These are phyloP conservation scores for Erythrolamprus reginae DNA, from an alignment of 2,113 vertebrate genomes.

Conservation along the genomic window DNA sequence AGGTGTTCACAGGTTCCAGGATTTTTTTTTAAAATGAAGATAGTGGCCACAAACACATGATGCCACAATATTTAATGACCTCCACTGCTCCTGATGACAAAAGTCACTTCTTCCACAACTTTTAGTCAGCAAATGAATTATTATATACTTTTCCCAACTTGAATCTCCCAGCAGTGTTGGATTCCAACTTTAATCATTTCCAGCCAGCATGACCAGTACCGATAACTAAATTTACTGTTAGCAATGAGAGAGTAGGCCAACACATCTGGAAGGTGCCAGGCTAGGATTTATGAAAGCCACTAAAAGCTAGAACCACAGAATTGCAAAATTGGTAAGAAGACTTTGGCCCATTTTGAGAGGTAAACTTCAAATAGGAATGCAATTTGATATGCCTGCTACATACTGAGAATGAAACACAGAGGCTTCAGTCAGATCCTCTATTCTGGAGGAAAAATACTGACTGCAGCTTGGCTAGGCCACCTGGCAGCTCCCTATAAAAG, in stretches of 20 bases:
- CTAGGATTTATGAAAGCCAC: background rate
- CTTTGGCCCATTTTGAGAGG: background rate
- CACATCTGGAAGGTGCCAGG: background rate
- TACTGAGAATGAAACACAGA: too few species aligned
- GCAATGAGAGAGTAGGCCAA: background rate
- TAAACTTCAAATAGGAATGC: background rate
- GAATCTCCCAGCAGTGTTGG: background rate
- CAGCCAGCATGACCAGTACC: background rate
- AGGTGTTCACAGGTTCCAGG: background rate
- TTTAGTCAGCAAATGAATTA: background rate
- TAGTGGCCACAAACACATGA: background rate
- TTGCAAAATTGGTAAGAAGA: background rate
- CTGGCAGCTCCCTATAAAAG: too few species aligned
- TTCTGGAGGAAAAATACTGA: too few species aligned
- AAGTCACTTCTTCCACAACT: background rate
- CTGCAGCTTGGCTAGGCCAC: too few species aligned
- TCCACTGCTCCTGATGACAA: background rate
- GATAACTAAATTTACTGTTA: background rate
- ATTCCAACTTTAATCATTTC: background rate
- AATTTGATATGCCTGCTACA: background rate
- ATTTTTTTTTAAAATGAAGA: too few species aligned
- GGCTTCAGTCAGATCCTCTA: too few species aligned
- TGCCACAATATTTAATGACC: background rate
- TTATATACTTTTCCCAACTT: background rate
- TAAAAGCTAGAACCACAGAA: background rate